Evolutionary conservation across 2,888 invertebrate genomes (phyloP).

Genomic region (Rotaria macrura): DNA sequence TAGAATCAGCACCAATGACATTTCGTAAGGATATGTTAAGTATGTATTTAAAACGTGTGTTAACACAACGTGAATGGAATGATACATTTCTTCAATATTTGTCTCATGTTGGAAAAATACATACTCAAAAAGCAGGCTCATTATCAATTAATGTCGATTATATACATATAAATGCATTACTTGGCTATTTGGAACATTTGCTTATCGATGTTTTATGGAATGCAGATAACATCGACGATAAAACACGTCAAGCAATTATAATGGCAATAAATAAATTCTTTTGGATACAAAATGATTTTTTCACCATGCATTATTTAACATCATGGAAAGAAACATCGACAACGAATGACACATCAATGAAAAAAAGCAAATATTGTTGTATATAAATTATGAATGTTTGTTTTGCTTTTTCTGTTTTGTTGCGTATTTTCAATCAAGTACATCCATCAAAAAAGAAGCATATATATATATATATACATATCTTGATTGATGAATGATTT

Average conservation of each 20-base stretch:
- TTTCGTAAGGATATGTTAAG: not conserved
- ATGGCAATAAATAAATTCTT: too few species aligned
- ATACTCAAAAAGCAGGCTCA: too few species aligned
- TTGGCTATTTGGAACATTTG: too few species aligned
- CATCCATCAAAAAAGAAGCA: not conserved
- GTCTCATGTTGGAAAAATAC: too few species aligned
- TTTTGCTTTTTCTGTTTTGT: not conserved
- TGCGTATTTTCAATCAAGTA: not conserved
- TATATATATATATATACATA: too few species aligned
- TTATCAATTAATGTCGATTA: too few species aligned
- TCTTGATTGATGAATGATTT: too few species aligned
- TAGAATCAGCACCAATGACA: not conserved
- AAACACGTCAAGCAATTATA: too few species aligned
- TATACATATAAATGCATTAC: too few species aligned
- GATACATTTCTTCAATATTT: too few species aligned
- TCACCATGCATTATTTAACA: not conserved
- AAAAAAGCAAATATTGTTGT: not conserved
- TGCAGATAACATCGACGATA: too few species aligned
- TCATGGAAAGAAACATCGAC: not conserved
- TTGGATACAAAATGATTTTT: not conserved
- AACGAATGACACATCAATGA: not conserved
- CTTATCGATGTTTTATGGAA: too few species aligned
- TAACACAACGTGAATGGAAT: not conserved
- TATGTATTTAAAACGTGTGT: not conserved
- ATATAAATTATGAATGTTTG: not conserved